Evolutionary conservation across 2,888 invertebrate genomes (phyloP), one percentile per base, ranked within the genome.

Genomic region (Temnothorax unifasciatus): DNA sequence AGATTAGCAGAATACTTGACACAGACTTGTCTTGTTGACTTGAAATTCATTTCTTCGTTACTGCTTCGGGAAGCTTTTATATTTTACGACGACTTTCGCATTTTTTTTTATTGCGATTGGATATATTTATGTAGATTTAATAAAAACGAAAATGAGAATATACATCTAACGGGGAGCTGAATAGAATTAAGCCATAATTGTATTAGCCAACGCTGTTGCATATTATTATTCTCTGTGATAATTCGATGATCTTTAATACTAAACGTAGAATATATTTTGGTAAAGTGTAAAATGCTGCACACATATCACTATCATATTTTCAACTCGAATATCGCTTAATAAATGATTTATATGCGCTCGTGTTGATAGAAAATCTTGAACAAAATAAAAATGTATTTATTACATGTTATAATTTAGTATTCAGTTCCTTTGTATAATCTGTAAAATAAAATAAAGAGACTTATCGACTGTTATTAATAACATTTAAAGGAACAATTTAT

Each of bases 201-300:
- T 47, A 74, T 50, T 50, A 64, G 64, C 1, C 11, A 18, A 59
- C 3, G 8, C 15, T 57, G 3, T 57, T 25, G 38, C 21, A 38
- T 74, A 34, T 61, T 15, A 21, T 73, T 11, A 15, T 47, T 21
- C n/a, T 34, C 34, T 75, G 75, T 54, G 75, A 75, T 61, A 41
- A 50, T 29, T 18, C 18, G 13, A 52, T 21, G 29, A 73, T 41
- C 6, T 15, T 61, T 61, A 61, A 61, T 59, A 29, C 8, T 44
- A 73, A 73, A 73, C 1, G 0, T 59, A 44, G n/a, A 59, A 74
- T 44, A 25, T 57, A 34, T 34, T 34, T 71, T 15, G 15, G 15
- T 38, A 71, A 54, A 71, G 4, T 2, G 13, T 73, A 38, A 73
- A 57, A 54, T 71, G 0, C 21, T 9, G 34, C 0, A 54, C 0